Percentiles rank a stretch among this genome's conserved stretches.
Evolutionary conservation across 2,888 invertebrate genomes (phyloP).

Genomic region (Pheosia gnoma): DNA sequence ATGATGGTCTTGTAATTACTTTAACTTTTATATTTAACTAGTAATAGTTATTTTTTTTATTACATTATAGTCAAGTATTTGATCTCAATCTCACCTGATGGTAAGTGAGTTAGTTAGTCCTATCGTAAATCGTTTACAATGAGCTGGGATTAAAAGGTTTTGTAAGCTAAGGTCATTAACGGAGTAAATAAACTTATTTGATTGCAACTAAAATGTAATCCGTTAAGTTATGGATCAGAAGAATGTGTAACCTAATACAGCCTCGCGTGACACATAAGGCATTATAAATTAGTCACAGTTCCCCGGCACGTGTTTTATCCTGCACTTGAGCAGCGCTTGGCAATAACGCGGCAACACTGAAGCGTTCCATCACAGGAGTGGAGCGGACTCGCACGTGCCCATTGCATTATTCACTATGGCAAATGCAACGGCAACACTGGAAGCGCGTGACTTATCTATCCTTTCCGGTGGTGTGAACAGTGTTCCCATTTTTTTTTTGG

Average conservation of each 20-base stretch:
- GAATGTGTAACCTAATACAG: neutral
- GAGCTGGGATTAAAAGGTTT: too few species aligned
- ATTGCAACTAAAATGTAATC: too few species aligned
- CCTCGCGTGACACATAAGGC: neutral
- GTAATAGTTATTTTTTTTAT: too few species aligned
- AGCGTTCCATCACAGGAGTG: constrained; percentile 63
- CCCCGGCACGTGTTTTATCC: constrained; percentile 37
- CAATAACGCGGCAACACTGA: constrained; percentile 57
- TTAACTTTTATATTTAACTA: too few species aligned
- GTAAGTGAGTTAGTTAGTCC: too few species aligned
- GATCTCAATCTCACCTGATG: too few species aligned
- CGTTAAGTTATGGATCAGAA: neutral
- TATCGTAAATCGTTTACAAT: too few species aligned
- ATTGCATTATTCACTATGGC: constrained; percentile 78
- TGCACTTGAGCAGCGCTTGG: constrained; percentile 42
- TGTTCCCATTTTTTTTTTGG: constrained; percentile 6
- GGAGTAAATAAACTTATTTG: too few species aligned
- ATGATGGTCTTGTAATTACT: constrained; percentile 23
- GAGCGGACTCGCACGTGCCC: constrained; percentile 59
- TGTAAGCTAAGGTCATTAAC: too few species aligned
- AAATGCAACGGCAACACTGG: constrained; percentile 62
- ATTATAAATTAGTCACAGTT: neutral
- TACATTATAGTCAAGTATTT: too few species aligned
- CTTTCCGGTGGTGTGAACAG: constrained; percentile 1
- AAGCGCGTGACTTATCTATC: constrained; percentile 74